Conservation (phyloP, 2,113 vertebrate genomes). For the Oenanthe oenanthe region DNA sequence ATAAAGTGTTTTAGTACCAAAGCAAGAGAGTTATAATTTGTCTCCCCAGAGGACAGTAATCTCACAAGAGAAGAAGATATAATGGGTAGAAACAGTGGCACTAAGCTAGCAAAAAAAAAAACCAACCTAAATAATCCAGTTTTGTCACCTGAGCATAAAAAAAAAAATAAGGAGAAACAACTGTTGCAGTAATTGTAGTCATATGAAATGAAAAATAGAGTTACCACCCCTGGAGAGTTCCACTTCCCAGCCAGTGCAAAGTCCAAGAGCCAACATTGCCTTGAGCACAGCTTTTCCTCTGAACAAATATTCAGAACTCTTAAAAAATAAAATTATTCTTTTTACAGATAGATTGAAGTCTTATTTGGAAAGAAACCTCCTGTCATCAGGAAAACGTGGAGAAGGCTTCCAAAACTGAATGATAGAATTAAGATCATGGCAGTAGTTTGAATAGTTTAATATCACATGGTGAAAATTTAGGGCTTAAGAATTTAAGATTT, state of each 20-base stretch:
- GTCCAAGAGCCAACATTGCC: neutral
- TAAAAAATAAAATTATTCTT: neutral
- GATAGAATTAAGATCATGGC: too few species aligned
- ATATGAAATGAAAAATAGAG: neutral
- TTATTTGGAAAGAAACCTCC: neutral
- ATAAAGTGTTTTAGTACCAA: neutral
- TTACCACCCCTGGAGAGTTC: neutral
- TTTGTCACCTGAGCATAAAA: neutral
- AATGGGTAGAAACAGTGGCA: conserved; percentile 13
- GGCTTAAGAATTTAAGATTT: too few species aligned
- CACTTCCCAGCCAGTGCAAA: neutral
- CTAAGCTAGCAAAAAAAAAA: neutral
- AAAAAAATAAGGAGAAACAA: neutral
- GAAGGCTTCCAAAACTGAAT: too few species aligned
- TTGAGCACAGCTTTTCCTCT: neutral
- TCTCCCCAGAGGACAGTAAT: neutral
- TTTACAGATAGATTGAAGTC: neutral
- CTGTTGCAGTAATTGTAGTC: neutral
- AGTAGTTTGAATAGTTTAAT: too few species aligned
- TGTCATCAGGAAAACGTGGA: neutral
- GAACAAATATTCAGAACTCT: neutral
- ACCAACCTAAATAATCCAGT: conserved; percentile 7
- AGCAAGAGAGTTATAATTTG: conserved; percentile 27
- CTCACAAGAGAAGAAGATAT: neutral
- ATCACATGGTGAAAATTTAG: too few species aligned